Base-by-base conservation (phyloP, 2,113 vertebrate genomes). In the Pygoscelis antarcticus region DNA sequence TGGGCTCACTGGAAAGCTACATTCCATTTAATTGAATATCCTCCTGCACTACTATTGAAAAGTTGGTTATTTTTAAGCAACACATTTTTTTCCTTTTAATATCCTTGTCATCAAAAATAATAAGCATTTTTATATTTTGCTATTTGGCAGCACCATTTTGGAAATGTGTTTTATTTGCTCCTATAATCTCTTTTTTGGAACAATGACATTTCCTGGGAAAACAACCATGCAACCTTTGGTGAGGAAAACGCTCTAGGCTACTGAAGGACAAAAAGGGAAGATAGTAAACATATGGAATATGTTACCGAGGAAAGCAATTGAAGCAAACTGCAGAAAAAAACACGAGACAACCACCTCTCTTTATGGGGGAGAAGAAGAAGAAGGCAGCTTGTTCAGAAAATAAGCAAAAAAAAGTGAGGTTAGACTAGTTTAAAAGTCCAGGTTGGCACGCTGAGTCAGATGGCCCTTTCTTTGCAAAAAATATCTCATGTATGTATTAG, bases 241-340 rank as follows among this genome's bases (percentile, higher is more conserved):
- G 57, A 42, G 9, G 11, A 58, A 87, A 83, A 83, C 62, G 40
- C 51, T 87, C 66, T 29, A 80, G 72, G 80, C 77, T 68, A 44
- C 68, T 62, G 60, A 88, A 94, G 83, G 44, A 92, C 62, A 93
- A 93, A 80, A 62, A 95, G 44, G 4, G 10, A 38, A 77, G 36
- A 76, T 34, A 47, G 44, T 72, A 94, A 96, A 90, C 95, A 98
- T 97, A 96, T 97, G 96, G 96, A 95, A 95, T 83, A 85, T 62
- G 83, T 97, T 97, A 97, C 44, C 57, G 49, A 49, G 80, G 54
- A 96, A 97, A 96, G 49, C 36, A 27, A 82, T 13, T 74, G 79
- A 97, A 96, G 88, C 23, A 94, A 97, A 95, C 38, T 70, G 29
- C 72, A 95, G 83, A 96, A 96, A 95, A 96, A 36, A 96, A 44